Base-by-base conservation (phyloP, 1,140 invertebrate genomes). In the Drosophila repletoides region DNA sequence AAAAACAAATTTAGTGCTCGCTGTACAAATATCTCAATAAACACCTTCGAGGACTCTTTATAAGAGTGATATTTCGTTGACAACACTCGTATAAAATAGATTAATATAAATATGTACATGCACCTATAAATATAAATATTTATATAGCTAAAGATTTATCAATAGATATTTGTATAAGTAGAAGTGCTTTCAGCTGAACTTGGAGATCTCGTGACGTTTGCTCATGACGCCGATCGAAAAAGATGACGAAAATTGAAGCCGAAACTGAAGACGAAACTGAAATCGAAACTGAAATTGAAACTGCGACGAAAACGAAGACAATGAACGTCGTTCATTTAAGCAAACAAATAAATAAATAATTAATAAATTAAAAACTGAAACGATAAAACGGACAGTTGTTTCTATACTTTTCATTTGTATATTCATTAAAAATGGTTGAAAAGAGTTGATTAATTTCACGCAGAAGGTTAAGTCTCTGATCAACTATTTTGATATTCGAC, bases 301-400 rank as follows among this genome's bases (percentile, higher is more conserved):
- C 22, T 45, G 38, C 41, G 28, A 26, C 34, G 51, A 59, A 33
- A 31, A 56, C 33, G 45, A 69, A 31, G 34, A 34, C 34, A 33
- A 55, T 45, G 55, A n/a, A 15, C 38, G 52, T 66, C 67, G 52
- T 60, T 76, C 72, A 67, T 79, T 73, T 60, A 59, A 53, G 59
- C 72, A 61, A 70, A 73, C 69, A 60, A 60, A 66, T 41, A 81
- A 81, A 81, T 83, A 76, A 77, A 66, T 66, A 84, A 77, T 77
- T 77, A 66, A 77, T 77, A 77, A 83, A 84, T 81, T 70, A 46
- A 58, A 81, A 81, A 71, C 14, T 59, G 61, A 76, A 64, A 60
- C 70, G 40, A 56, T 75, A 48, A 71, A 75, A 56, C 17, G 12
- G 21, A 7, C 21, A 51, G 28, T 45, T 24, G 26, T 17, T 43